These are phyloP conservation scores for Protaetia brevitarsis DNA, from an alignment of 1,140 invertebrate genomes.

Conservation along the genomic window DNA sequence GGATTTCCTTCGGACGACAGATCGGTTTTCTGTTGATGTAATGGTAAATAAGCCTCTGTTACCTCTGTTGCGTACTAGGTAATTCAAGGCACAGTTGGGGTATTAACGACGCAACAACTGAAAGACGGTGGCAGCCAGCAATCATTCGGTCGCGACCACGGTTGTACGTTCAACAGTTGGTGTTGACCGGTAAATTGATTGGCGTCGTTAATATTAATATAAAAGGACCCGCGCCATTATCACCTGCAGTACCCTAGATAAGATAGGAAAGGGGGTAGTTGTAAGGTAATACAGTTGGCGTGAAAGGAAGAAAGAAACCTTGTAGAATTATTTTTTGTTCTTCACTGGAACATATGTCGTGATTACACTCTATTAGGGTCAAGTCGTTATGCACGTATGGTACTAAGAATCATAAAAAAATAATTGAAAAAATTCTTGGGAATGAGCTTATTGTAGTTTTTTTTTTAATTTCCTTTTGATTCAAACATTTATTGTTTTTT, in stretches of 20 bases:
- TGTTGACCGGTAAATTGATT: constrained; percentile 28
- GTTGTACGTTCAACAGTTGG: constrained; percentile 29
- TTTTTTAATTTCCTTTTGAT: too few species aligned
- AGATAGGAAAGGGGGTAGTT: neutral
- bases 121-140: too few species aligned
- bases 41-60: too few species aligned
- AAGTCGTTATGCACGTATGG: too few species aligned
- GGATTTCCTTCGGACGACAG: constrained; percentile 30
- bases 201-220: constrained; percentile 7
- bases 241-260: constrained; percentile 10
- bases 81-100: too few species aligned
- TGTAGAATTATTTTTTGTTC: neutral
- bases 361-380: neutral
- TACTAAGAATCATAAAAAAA: too few species aligned
- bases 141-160: too few species aligned
- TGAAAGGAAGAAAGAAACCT: neutral
- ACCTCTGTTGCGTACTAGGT: too few species aligned
- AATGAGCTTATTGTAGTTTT: too few species aligned
- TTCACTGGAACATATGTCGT: neutral
- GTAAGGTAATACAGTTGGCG: neutral
- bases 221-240: neutral
- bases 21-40: constrained; percentile 34
- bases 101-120: too few species aligned
- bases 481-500: too few species aligned
- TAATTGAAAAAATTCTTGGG: too few species aligned